Percentiles rank a stretch among this genome's conserved stretches.
Conservation (phyloP, 2,888 invertebrate genomes). For the Scaptomyza tumidula region DNA sequence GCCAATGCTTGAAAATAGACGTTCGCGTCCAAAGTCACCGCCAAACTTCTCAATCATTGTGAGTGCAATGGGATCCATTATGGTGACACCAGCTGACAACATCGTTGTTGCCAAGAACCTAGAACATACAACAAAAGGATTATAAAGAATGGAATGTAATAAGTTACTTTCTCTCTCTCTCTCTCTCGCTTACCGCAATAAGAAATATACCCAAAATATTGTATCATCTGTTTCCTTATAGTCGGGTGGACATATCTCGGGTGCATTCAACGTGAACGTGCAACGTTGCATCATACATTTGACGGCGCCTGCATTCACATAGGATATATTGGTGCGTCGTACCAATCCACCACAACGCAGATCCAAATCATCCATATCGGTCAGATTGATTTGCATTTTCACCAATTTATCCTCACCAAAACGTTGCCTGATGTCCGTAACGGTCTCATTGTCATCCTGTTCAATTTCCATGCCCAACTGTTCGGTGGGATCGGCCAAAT, state of each 20-base stretch:
- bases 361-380: slow-evolving; percentile 90
- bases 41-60: slow-evolving; percentile 94
- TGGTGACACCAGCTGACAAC: slow-evolving; percentile 93
- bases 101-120: slow-evolving; percentile 92
- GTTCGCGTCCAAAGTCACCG: slow-evolving; percentile 92
- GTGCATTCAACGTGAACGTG: slow-evolving; percentile 90
- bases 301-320: slow-evolving; percentile 87
- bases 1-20: slow-evolving; percentile 91
- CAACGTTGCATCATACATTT: slow-evolving; percentile 92
- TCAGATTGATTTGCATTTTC: slow-evolving; percentile 89
- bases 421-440: slow-evolving; percentile 90
- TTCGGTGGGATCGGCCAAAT: slow-evolving; percentile 90
- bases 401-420: slow-evolving; percentile 88
- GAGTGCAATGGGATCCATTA: slow-evolving; percentile 94
- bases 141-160: too few species aligned
- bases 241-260: slow-evolving; percentile 91
- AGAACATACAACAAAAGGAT: too few species aligned
- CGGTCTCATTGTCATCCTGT: slow-evolving; percentile 89
- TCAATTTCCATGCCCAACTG: slow-evolving; percentile 91
- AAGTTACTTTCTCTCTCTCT: neutral
- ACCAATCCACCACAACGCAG: slow-evolving; percentile 91
- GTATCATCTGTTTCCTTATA: slow-evolving; percentile 91
- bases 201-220: slow-evolving; percentile 93
- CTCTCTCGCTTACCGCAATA: slow-evolving; percentile 84
- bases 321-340: slow-evolving; percentile 88